phyloP scores from a whole-genome alignment of 2,888 invertebrate species.

The Carterocephalus palaemon region DNA sequence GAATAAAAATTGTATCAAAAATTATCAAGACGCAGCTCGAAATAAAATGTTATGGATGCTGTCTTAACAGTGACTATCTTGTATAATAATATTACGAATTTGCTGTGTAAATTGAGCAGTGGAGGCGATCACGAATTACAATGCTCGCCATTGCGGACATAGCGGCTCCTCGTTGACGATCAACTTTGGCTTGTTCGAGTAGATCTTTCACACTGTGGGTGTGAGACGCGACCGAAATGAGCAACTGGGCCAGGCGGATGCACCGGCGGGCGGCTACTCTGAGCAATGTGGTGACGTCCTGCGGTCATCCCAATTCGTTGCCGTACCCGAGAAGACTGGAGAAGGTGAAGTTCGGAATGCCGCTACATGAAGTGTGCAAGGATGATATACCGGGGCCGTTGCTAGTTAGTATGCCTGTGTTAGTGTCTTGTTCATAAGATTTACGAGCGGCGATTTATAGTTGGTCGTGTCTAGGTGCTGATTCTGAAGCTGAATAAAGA shows the following conservation, averaged over 20 bases:
- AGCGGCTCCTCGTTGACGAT: constrained; percentile 8
- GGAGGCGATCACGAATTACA: constrained; percentile 6
- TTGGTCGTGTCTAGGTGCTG: constrained; percentile 81
- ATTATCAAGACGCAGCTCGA: constrained; percentile 13
- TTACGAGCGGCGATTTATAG: constrained; percentile 25
- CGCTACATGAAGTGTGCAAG: constrained; percentile 95
- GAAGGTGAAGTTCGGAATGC: constrained; percentile 96
- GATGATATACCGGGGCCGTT: constrained; percentile 96
- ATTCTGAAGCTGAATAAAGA: constrained; percentile 96
- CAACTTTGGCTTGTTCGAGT: constrained; percentile 5
- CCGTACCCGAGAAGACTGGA: constrained; percentile 91
- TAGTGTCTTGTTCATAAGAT: constrained; percentile 16
- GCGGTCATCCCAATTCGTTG: constrained; percentile 89
- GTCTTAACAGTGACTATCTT: constrained; percentile 1
- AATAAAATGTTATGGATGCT: constrained; percentile 5
- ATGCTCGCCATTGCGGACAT: constrained; percentile 20
- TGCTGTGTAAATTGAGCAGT: constrained; percentile 2
- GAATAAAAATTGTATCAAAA: constrained; percentile 13
- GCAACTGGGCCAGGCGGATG: constrained; percentile 95
- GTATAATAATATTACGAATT: neutral
- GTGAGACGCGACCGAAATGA: constrained; percentile 74
- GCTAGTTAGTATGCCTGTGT: constrained; percentile 81
- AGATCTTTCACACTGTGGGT: neutral
- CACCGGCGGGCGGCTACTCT: constrained; percentile 94
- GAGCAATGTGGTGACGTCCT: constrained; percentile 94